A percentile compares a stretch with the other conserved stretches of the same genome.
Evolutionary conservation across 1,140 invertebrate genomes (phyloP).

Genomic region (Drosophila rhopaloa): DNA sequence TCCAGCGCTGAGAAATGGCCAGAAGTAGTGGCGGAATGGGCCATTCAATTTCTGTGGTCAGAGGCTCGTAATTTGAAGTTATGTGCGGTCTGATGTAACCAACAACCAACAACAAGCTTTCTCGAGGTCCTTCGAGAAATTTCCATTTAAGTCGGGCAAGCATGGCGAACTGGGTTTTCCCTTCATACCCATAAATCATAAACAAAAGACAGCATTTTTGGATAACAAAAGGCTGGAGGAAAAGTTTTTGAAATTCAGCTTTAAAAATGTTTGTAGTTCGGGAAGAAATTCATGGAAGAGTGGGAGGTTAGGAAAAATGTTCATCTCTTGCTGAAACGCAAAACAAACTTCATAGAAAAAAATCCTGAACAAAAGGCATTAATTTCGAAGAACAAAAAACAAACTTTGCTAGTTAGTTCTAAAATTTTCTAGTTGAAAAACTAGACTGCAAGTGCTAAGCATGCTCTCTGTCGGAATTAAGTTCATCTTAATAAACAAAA

Average conservation of each 20-base stretch:
- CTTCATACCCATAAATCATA: constrained; percentile 22
- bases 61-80: constrained; percentile 69
- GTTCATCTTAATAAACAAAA: neutral
- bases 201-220: constrained; percentile 7
- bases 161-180: constrained; percentile 27
- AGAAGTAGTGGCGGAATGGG: neutral
- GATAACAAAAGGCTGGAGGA: constrained; percentile 9
- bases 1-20: constrained; percentile 1
- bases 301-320: constrained; percentile 7
- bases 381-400: constrained; percentile 9
- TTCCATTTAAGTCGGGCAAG: constrained; percentile 45
- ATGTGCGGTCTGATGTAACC: constrained; percentile 73
- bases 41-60: constrained; percentile 27
- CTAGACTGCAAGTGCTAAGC: too few species aligned
- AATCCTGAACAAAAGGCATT: constrained; percentile 25
- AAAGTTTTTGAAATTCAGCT: constrained; percentile 16
- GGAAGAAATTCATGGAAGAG: neutral
- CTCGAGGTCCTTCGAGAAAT: constrained; percentile 30
- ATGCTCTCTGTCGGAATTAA: neutral
- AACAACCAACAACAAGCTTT: constrained; percentile 33
- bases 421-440: neutral
- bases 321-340: constrained; percentile 2
- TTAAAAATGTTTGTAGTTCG: constrained; percentile 8
- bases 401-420: neutral
- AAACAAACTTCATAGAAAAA: constrained; percentile 6